Evolutionary conservation across 2,113 vertebrate genomes (phyloP).

Genomic region (Taurulus bubalis): DNA sequence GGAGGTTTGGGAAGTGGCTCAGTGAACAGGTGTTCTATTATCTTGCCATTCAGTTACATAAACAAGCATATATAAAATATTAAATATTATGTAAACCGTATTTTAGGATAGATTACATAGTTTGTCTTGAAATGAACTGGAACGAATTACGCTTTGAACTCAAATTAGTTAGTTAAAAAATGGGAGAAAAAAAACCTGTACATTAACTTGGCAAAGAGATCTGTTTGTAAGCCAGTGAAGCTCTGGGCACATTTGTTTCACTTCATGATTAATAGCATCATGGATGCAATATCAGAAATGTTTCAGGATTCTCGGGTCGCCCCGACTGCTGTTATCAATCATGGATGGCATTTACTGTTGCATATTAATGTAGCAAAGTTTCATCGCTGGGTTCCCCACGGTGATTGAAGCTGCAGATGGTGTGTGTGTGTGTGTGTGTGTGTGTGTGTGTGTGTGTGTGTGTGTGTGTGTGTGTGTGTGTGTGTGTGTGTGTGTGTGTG

Average conservation of each 20-base stretch:
- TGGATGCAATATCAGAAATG: constrained; percentile 24
- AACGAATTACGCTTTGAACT: not conserved
- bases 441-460: too few species aligned
- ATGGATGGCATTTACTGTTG: constrained; percentile 49
- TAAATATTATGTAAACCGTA: not conserved
- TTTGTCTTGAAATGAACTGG: not conserved
- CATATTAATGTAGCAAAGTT: constrained; percentile 56
- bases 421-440: too few species aligned
- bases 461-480: too few species aligned
- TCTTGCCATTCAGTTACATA: not conserved
- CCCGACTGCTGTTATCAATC: constrained; percentile 54
- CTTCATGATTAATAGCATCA: constrained; percentile 30
- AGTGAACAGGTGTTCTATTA: too few species aligned
- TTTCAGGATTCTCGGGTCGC: constrained; percentile 39
- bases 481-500: too few species aligned
- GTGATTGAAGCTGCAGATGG: constrained; percentile 60
- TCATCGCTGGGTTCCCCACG: constrained; percentile 41
- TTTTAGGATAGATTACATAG: not conserved
- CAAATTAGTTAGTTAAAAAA: too few species aligned
- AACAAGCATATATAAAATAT: not conserved
- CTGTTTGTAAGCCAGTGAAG: not conserved
- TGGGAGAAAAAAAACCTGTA: not conserved
- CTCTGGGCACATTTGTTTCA: constrained; percentile 34
- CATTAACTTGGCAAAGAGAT: not conserved
- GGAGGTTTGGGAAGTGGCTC: too few species aligned